These are phyloP conservation scores for Spinibarbus caldwelli DNA, from an alignment of 2,797 vertebrate genomes.

Conservation along the genomic window DNA sequence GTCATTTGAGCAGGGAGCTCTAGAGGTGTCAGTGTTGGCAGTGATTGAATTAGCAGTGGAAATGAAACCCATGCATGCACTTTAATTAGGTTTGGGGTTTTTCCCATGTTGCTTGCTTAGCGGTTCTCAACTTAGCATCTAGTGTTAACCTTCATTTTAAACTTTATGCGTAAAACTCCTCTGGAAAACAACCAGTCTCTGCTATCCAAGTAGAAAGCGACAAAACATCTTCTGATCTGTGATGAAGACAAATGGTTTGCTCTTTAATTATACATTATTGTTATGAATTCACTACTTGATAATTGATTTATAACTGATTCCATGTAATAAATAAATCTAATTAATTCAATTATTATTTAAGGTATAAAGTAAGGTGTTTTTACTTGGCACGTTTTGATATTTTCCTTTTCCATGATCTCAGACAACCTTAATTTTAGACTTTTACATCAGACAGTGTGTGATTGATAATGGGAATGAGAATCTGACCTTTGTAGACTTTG, in stretches of 20 bases:
- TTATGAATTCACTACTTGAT: neutral
- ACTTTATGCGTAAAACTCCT: neutral
- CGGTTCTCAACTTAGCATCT: conserved; percentile 15
- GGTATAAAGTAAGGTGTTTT: neutral
- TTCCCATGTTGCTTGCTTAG: conserved; percentile 40
- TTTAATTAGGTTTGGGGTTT: conserved; percentile 50
- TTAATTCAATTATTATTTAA: neutral
- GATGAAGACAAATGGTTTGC: conserved; percentile 34
- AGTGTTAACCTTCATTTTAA: conserved; percentile 42
- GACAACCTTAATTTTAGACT: conserved; percentile 29
- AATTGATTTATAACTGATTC: neutral
- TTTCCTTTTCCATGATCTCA: conserved; percentile 7
- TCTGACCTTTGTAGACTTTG: conserved; percentile 58
- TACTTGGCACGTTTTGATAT: neutral
- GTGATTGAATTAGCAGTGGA: conserved; percentile 50
- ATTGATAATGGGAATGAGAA: conserved; percentile 39
- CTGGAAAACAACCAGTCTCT: conserved; percentile 6
- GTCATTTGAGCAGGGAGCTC: conserved; percentile 35
- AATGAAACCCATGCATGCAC: conserved; percentile 42
- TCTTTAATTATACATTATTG: conserved; percentile 60
- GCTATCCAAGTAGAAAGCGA: conserved; percentile 8
- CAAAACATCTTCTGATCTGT: conserved; percentile 23
- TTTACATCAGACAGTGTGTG: conserved; percentile 45
- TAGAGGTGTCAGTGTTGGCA: conserved; percentile 44
- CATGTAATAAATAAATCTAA: neutral